These are phyloP conservation scores for Aurelia aurita complex sp. Pacific DNA, from an alignment of 30 jellyfish, hydroid and myxozoan genomes.

Conservation along the genomic window DNA sequence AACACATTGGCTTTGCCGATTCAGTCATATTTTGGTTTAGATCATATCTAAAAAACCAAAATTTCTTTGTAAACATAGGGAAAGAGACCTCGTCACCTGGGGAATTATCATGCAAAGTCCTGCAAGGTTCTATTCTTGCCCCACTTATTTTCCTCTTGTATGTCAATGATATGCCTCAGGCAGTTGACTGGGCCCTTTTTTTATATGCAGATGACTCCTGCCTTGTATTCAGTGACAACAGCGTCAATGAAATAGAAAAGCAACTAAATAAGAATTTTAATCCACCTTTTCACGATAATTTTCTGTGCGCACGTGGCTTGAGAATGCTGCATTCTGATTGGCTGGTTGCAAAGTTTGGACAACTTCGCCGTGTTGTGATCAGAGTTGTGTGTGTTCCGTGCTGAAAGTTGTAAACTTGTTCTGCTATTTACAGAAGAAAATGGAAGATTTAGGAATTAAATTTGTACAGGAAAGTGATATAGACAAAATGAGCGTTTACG, in stretches of 20 bases:
- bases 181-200: too few relatives aligned
- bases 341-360: slow-evolving; percentile 67
- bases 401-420: slow-evolving; percentile 29
- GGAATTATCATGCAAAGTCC: not conserved
- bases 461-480: slow-evolving; percentile 60
- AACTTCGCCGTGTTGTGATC: slow-evolving; percentile 39
- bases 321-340: slow-evolving; percentile 53
- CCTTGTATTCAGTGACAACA: too few relatives aligned
- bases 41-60: too few relatives aligned
- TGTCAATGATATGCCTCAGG: too few relatives aligned
- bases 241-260: too few relatives aligned
- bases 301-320: slow-evolving; percentile 44
- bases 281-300: slow-evolving; percentile 58
- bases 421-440: slow-evolving; percentile 9
- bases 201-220: too few relatives aligned
- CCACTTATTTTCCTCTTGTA: too few relatives aligned
- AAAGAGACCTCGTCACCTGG: not conserved
- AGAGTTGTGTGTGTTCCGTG: slow-evolving; percentile 37
- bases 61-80: too few relatives aligned
- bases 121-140: too few relatives aligned
- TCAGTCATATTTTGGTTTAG: too few relatives aligned
- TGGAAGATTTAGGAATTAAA: slow-evolving; percentile 48
- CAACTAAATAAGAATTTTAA: not conserved
- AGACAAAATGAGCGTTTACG: slow-evolving; percentile 44
- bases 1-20: too few relatives aligned